Conservation (phyloP, 2,888 invertebrate genomes). For the Pocota personata region DNA sequence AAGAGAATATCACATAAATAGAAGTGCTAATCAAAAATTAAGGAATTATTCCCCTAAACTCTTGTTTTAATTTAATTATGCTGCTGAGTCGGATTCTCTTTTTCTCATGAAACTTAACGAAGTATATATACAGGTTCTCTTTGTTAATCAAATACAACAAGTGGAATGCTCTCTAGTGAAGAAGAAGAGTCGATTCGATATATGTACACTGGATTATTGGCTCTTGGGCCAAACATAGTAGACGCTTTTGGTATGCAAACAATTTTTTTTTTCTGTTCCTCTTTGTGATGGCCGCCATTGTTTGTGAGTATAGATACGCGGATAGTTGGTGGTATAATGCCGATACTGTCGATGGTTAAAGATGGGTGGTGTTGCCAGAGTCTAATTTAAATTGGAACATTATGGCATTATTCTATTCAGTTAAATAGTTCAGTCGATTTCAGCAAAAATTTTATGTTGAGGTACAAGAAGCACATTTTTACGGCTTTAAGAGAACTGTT, state of each 20-base stretch:
- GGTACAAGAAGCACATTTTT: too few species aligned
- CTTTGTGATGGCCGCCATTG: constrained; percentile 39
- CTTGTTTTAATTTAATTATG: constrained; percentile 56
- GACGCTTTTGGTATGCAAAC: constrained; percentile 54
- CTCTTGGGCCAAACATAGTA: constrained; percentile 2
- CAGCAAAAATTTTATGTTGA: too few species aligned
- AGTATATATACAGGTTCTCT: constrained; percentile 45
- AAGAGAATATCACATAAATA: constrained; percentile 1
- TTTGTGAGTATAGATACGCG: constrained; percentile 1
- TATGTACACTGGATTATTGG: constrained; percentile 1
- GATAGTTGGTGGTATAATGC: neutral
- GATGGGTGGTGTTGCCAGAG: constrained; percentile 21
- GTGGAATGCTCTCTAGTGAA: constrained; percentile 19
- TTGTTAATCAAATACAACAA: constrained; percentile 46
- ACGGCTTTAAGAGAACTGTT: too few species aligned
- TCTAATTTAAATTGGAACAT: neutral
- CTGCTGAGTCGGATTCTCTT: neutral
- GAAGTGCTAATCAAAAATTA: constrained; percentile 37
- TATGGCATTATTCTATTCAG: neutral
- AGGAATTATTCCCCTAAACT: constrained; percentile 25
- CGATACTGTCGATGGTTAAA: neutral
- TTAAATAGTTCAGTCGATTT: too few species aligned
- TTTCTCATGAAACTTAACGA: constrained; percentile 45
- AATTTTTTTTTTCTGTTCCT: constrained; percentile 28
- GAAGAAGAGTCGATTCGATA: constrained; percentile 1